Evolutionary conservation across 2,797 vertebrate species (phyloP), one percentile per base, ranked within the genome.

Genomic region (Mormyrops attenuatus): DNA sequence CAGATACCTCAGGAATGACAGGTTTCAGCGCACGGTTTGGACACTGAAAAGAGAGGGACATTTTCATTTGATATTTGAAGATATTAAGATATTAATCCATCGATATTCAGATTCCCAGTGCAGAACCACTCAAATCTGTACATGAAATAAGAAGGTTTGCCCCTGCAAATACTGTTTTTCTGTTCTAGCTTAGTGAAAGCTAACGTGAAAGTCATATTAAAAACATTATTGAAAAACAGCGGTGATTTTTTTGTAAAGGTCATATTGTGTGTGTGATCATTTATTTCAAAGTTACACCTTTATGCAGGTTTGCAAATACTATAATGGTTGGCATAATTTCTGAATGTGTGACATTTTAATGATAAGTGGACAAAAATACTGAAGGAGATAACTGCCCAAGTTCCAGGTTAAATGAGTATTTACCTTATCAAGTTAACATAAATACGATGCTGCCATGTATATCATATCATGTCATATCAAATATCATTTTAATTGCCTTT

Each of bases 21-120:
- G 60, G 47, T 7, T 89, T 89, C 38, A 38, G 30, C 3, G 82
- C 60, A 9, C 57, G 80, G 50, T 13, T 49, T 88, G 82, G 88
- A 89, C 26, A 84, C 91, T 92, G 89, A 49, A 90, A 89, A 7
- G 55, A 84, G 26, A 60, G 30, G 9, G 2, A 50, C 57, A 85
- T 49, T 49, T 53, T 34, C 17, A 55, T 60, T 60, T 22, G n/a
- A 60, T 57, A 60, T 38, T 87, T 60, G 38, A 80, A 6, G n/a
- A n/a, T n/a, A n/a, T 73, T 38, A 17, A 6, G 9, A 73, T 73
- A 73, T 26, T 73, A 53, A 53, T 52, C 26, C 22, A 30, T 9
- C 47, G 3, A 15, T 52, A 87, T 55, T 44, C 15, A 44, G 38
- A 80, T 41, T 80, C 38, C n/a, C n/a, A 34, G 4, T 15, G 30